Percentiles rank a stretch among this genome's conserved stretches.
Conservation (phyloP, 2,888 invertebrate genomes). For the Agonopterix heracliana region DNA sequence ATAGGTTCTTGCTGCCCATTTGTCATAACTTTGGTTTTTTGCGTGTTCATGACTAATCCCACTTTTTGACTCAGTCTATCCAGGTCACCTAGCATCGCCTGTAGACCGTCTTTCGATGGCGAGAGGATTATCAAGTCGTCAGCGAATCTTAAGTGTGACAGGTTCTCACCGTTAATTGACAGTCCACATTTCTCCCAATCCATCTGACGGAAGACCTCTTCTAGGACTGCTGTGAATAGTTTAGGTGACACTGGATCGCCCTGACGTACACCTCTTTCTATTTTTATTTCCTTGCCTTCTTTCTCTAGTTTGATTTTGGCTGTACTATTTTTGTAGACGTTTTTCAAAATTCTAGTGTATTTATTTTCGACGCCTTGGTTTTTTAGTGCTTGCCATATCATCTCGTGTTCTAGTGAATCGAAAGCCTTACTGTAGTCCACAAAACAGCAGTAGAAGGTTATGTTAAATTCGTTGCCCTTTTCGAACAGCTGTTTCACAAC, state of each 20-base stretch:
- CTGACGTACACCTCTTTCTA: neutral
- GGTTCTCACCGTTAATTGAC: slow-evolving; percentile 8
- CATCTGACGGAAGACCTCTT: slow-evolving; percentile 10
- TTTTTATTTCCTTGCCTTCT: slow-evolving; percentile 11
- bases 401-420: too few species aligned
- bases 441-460: too few species aligned
- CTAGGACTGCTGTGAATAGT: slow-evolving; percentile 12
- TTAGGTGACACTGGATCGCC: slow-evolving; percentile 16
- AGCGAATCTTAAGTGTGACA: slow-evolving; percentile 12
- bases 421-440: too few species aligned
- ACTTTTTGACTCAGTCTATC: slow-evolving; percentile 7
- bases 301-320: too few species aligned
- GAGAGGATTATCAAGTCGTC: too few species aligned
- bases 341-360: slow-evolving; percentile 17
- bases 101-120: slow-evolving; percentile 2
- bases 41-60: slow-evolving; percentile 8
- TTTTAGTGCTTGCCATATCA: slow-evolving; percentile 13
- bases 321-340: slow-evolving; percentile 12
- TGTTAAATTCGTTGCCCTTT: too few species aligned
- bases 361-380: slow-evolving; percentile 18
- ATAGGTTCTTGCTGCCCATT: slow-evolving; percentile 7
- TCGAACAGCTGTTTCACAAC: slow-evolving; percentile 13
- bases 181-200: slow-evolving; percentile 13
- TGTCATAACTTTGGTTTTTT: slow-evolving; percentile 9
- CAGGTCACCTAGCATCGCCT: slow-evolving; percentile 9